Conservation (phyloP, 1,140 invertebrate genomes). For the Cotesia vestalis region DNA sequence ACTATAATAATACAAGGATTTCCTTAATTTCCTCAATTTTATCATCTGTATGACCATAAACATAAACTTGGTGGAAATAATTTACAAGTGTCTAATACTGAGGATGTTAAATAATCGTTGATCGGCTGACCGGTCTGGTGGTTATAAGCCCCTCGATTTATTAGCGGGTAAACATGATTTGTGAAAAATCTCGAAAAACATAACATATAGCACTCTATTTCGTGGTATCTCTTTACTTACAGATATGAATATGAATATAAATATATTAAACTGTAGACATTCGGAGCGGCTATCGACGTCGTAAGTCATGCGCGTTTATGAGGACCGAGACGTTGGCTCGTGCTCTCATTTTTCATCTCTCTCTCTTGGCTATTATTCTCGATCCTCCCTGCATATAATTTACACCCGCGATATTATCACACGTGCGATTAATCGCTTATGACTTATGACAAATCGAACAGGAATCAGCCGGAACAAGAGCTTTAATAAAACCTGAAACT, state of each 20-base stretch:
- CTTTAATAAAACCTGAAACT: not conserved
- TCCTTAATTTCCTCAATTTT: too few species aligned
- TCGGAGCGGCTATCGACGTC: constrained; percentile 34
- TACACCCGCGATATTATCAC: constrained; percentile 30
- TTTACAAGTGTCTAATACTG: too few species aligned
- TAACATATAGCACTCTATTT: too few species aligned
- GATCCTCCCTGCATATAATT: constrained; percentile 9
- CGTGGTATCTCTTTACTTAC: too few species aligned
- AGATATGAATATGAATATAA: constrained; percentile 42
- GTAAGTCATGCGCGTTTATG: constrained; percentile 35
- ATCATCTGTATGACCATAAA: too few species aligned
- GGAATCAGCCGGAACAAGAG: constrained; percentile 19
- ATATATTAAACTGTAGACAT: constrained; percentile 49
- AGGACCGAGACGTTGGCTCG: constrained; percentile 9
- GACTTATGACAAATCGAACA: constrained; percentile 34
- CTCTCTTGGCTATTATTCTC: constrained; percentile 3
- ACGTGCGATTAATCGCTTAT: constrained; percentile 33
- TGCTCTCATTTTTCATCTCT: constrained; percentile 5
- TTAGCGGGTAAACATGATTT: constrained; percentile 54
- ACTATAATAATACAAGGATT: too few species aligned
- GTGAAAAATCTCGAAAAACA: constrained; percentile 43
- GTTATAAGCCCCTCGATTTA: constrained; percentile 28
- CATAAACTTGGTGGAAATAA: too few species aligned
- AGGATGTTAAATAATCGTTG: too few species aligned
- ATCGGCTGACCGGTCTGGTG: too few species aligned